Evolutionary conservation across 1,140 invertebrate species (phyloP).

Genomic region (Panagrolaimus sp.): DNA sequence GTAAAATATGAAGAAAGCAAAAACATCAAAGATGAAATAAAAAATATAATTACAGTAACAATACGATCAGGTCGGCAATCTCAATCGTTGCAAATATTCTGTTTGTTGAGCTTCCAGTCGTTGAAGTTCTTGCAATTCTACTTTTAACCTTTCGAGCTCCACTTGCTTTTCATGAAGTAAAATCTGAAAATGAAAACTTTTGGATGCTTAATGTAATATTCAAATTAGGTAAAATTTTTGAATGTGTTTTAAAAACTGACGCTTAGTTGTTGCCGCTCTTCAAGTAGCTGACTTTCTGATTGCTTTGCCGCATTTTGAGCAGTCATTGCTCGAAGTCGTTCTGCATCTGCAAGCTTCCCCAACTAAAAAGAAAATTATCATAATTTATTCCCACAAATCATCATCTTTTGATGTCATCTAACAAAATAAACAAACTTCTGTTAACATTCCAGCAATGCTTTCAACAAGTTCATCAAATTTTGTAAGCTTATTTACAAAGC

Average conservation of each 20-base stretch:
- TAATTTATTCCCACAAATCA: neutral
- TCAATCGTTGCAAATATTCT: neutral
- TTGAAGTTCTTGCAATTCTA: constrained; percentile 11
- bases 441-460: neutral
- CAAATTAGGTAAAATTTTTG: too few species aligned
- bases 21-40: too few species aligned
- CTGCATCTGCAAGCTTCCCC: constrained; percentile 5
- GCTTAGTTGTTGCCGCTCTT: constrained; percentile 7
- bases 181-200: constrained; percentile 1
- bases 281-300: constrained; percentile 11
- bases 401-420: neutral
- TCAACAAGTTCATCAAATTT: constrained; percentile 12
- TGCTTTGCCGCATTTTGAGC: constrained; percentile 7
- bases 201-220: too few species aligned
- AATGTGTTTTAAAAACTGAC: neutral
- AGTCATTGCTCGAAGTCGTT: constrained; percentile 6
- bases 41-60: neutral
- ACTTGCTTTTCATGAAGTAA: constrained; percentile 5
- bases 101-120: constrained; percentile 9
- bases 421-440: neutral
- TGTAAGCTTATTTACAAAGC: constrained; percentile 1
- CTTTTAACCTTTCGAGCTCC: neutral
- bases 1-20: too few species aligned
- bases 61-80: constrained; percentile 3
- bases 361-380: neutral